Conservation (phyloP, 2,113 vertebrate species). For the Rafetus swinhoei region DNA sequence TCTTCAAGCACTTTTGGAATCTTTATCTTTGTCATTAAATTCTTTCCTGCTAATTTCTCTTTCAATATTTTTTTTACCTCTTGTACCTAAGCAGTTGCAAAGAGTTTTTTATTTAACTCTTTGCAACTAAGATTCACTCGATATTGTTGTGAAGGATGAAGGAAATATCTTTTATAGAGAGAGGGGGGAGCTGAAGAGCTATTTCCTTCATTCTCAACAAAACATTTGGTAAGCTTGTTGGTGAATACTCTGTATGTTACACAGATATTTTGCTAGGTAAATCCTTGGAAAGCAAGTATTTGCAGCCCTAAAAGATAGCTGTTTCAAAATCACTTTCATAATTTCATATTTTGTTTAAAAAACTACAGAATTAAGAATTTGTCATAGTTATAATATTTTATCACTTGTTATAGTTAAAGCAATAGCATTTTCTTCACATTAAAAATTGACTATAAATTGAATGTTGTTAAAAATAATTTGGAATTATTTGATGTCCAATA, state of each 20-base stretch:
- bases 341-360: not conserved
- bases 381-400: not conserved
- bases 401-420: not conserved
- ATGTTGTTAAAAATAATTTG: not conserved
- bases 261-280: not conserved
- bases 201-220: not conserved
- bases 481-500: not conserved
- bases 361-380: not conserved
- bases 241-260: not conserved
- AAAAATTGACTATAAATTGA: not conserved
- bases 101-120: not conserved
- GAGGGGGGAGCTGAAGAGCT: not conserved
- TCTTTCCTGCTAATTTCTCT: not conserved
- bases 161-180: too few species aligned
- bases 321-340: not conserved
- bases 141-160: too few species aligned
- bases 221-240: not conserved
- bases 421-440: not conserved
- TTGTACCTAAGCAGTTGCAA: too few species aligned
- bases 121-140: not conserved
- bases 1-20: not conserved
- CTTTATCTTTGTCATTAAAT: not conserved
- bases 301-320: not conserved
- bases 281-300: not conserved
- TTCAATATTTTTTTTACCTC: not conserved